A percentile compares a stretch with the other conserved stretches of the same genome.
phyloP scores from a whole-genome alignment of 2,888 invertebrate species.

The Eumacrocentrus americanus region DNA sequence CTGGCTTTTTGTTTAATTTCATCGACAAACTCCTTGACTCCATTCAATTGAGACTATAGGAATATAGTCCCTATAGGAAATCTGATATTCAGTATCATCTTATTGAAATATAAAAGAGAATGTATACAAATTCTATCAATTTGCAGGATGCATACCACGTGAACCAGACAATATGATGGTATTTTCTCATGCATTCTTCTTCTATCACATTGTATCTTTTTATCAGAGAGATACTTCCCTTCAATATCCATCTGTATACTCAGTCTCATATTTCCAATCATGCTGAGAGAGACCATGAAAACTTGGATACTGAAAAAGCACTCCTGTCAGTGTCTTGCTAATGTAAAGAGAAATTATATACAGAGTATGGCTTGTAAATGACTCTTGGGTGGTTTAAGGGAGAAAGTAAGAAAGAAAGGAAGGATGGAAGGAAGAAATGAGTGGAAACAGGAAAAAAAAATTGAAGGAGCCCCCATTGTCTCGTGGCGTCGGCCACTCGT shows the following conservation, averaged over 20 bases:
- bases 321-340: neutral
- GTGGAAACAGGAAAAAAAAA: neutral
- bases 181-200: neutral
- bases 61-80: neutral
- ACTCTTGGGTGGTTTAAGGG: slow-evolving; percentile 21
- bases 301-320: neutral
- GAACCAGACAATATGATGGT: no score
- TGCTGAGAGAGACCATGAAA: neutral
- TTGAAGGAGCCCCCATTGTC: slow-evolving; percentile 27
- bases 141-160: no score
- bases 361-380: slow-evolving; percentile 30
- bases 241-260: neutral
- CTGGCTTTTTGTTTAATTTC: neutral
- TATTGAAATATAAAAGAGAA: no score
- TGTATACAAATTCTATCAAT: no score
- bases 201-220: neutral
- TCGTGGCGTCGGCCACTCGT: slow-evolving; percentile 24
- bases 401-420: no score
- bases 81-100: no score
- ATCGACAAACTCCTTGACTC: neutral
- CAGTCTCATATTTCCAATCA: neutral
- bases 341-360: neutral
- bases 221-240: no score
- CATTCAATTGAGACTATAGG: neutral
- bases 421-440: neutral